phyloP scores from a whole-genome alignment of 2,888 invertebrate species.

The Barypeithes pellucidus region DNA sequence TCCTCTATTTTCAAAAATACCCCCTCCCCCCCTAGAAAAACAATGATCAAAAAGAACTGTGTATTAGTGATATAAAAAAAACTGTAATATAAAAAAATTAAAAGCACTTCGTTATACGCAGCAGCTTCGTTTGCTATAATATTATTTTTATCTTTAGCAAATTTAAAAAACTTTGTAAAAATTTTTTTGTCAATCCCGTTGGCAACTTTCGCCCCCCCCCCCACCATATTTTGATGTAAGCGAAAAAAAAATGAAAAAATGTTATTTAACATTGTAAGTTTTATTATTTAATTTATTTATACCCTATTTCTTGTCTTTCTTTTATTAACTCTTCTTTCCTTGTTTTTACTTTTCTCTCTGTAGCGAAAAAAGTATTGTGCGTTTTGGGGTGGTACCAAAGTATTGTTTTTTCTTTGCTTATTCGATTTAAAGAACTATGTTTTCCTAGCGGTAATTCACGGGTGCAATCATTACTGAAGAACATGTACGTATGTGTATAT shows the following conservation, averaged over 20 bases:
- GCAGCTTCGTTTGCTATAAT: slow-evolving; percentile 62
- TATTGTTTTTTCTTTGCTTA: slow-evolving; percentile 17
- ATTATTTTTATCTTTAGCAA: slow-evolving; percentile 38
- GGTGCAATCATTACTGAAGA: too few species aligned
- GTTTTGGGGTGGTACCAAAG: slow-evolving; percentile 24
- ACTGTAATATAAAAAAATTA: slow-evolving; percentile 33
- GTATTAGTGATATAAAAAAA: slow-evolving; percentile 39
- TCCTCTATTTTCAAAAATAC: background rate
- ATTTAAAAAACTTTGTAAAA: slow-evolving; percentile 57
- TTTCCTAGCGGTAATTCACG: too few species aligned
- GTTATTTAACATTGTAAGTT: slow-evolving; percentile 47
- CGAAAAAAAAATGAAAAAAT: slow-evolving; percentile 39
- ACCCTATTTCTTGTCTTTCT: slow-evolving; percentile 36
- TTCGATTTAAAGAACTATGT: background rate
- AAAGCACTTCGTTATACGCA: slow-evolving; percentile 65
- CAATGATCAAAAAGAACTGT: slow-evolving; percentile 35
- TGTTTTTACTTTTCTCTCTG: slow-evolving; percentile 34
- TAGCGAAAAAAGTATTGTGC: slow-evolving; percentile 38
- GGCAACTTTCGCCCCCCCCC: slow-evolving; percentile 30
- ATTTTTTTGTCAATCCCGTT: slow-evolving; percentile 65
- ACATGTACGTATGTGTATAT: too few species aligned
- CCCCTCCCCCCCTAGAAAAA: background rate
- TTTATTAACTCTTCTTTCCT: slow-evolving; percentile 32
- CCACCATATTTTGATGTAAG: slow-evolving; percentile 29
- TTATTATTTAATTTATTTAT: slow-evolving; percentile 54